Evolutionary conservation across 2,797 vertebrate species (phyloP), one percentile per base, ranked within the genome.

Genomic region (Meriones psammophilus): DNA sequence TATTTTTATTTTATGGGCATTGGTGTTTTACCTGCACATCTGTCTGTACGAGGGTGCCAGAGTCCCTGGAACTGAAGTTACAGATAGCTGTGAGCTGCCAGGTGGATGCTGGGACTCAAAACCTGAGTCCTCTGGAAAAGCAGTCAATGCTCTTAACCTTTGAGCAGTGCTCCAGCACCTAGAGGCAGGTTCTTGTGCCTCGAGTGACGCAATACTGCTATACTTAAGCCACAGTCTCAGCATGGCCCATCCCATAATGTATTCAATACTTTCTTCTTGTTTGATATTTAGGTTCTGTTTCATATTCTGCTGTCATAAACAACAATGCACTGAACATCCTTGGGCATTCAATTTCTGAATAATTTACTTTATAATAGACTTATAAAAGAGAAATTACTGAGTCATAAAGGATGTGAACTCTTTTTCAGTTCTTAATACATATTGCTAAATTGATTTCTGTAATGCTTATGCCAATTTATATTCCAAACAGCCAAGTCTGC

Each of bases 361-460:
- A 89, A 64, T 68, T 94, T 91, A 95, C 50, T 97, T 95, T 78
- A 71, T 79, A 89, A 94, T 92, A 93, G 76, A 50, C 87, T 78
- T 79, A 94, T 91, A 93, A 95, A 91, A 95, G 36, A 54, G n/a
- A 96, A 95, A 94, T 94, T 86, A 94, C 68, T 95, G 77, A 97
- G 73, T 97, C 92, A 96, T 79, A 96, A 95, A 93, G 76, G 74
- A 94, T 79, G 18, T 77, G 24, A 95, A 90, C 39, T 92, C 77
- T 85, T 96, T 97, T 85, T 85, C 92, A 94, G 64, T 95, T 96
- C 89, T 95, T 94, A 95, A 86, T 95, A 89, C 30, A 86, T 88
- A 88, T 89, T 90, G 39, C 80, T 83, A 90, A 96, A 97, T 89
- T 96, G 85, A 97, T 95, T 97, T 97, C 93, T 96, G 39, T 77